Base-by-base conservation (phyloP, 2,888 invertebrate species). In the Lamellibrachia columna region DNA sequence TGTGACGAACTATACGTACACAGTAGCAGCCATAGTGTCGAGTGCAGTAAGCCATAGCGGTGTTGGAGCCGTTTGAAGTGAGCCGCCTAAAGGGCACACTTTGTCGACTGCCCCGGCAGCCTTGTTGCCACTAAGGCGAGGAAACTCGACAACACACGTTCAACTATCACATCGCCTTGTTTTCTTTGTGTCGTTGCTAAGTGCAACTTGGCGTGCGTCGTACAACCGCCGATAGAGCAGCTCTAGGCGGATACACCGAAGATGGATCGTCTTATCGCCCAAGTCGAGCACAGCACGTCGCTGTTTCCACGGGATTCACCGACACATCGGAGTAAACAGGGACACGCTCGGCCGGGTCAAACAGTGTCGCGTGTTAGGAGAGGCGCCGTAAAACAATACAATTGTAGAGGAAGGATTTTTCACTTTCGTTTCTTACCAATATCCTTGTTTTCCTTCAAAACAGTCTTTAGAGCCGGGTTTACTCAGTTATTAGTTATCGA, bases 181-280 rank as follows among this genome's bases (percentile, higher is more conserved):
- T 75, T 75, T 75, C 75, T 75, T 75, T 75, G 75, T 75, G 75
- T 75, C 75, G 75, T 75, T 75, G 75, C 75, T 75, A 75, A 75
- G 75, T 75, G 75, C 75, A 75, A 2, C 75, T 75, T 75, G 15
- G 75, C 11, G 75, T 75, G 15, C 75, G 75, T 75, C 6, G 75
- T 22, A 75, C 22, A 75, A 2, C 22, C 75, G 75, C 22, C 75
- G 75, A 75, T 75, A 75, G 15, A 75, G n/a, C 75, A 11, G 75
- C 75, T 2, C 15, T 75, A 75, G 22, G n/a, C 75, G 75, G 75
- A 75, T 75, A 22, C 75, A 75, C 75, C n/a, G 15, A 75, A 75
- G 22, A 22, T 75, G 75, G 75, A 75, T 75, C 15, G 22, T n/a
- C n/a, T 75, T 75, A 75, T 75, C 75, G 75, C 75, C 75, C n/a